These are phyloP conservation scores for Pyrrhosoma nymphula DNA, from an alignment of 2,888 invertebrate species.

Conservation along the genomic window DNA sequence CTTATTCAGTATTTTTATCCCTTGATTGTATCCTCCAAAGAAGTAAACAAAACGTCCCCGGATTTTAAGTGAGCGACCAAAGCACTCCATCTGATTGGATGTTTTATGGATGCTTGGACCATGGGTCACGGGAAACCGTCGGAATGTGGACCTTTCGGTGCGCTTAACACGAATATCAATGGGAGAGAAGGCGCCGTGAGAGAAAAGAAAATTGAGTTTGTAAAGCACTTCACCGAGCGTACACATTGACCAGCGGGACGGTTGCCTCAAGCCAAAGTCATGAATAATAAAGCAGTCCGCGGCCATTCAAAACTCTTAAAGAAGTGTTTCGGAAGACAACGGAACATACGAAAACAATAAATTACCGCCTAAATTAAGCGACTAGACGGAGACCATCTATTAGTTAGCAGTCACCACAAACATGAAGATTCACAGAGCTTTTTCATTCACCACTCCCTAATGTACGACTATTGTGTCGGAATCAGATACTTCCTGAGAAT, in stretches of 20 bases:
- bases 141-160: not conserved
- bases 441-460: not conserved
- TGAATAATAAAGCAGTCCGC: not conserved
- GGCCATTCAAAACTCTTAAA: not conserved
- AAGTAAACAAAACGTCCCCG: no score
- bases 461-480: no score
- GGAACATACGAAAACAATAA: not conserved
- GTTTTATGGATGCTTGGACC: not conserved
- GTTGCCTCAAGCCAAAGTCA: not conserved
- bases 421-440: not conserved
- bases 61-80: no score
- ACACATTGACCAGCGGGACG: not conserved
- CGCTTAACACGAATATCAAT: not conserved
- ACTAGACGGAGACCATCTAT: not conserved
- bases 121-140: not conserved
- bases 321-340: not conserved
- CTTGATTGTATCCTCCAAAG: no score
- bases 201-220: not conserved
- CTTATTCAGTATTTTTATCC: no score
- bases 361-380: not conserved
- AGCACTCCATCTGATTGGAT: not conserved
- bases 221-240: not conserved
- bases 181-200: not conserved
- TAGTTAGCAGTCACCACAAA: not conserved
- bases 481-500: no score